These are phyloP conservation scores for Sphenopsis melanotis DNA, from an alignment of 2,797 vertebrate genomes.

Conservation along the genomic window DNA sequence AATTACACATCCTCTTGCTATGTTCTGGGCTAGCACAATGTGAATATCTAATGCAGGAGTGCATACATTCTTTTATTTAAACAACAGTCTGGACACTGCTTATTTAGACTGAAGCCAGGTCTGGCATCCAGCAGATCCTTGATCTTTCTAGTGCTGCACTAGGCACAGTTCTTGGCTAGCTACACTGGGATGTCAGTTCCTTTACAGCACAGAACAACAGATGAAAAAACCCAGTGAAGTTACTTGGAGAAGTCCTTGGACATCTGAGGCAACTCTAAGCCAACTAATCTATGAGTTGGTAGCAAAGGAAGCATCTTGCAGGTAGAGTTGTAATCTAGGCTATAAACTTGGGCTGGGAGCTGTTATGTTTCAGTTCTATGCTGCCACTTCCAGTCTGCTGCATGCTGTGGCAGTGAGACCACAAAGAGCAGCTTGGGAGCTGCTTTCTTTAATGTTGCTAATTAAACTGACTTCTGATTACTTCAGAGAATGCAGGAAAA, in stretches of 20 bases:
- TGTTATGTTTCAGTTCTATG: rapidly evolving
- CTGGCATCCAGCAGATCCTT: not conserved
- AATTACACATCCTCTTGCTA: constrained; percentile 40
- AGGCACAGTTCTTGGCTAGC: not conserved
- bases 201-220: not conserved
- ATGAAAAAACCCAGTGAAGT: rapidly evolving
- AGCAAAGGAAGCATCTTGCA: not conserved
- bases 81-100: not conserved
- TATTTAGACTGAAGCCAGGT: not conserved
- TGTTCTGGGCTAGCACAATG: constrained; percentile 1
- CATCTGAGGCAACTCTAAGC: not conserved
- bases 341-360: not conserved
- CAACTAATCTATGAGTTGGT: not conserved
- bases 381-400: not conserved
- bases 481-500: not conserved
- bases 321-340: not conserved
- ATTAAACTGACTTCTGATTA: not conserved
- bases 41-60: not conserved
- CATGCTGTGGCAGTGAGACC: not conserved
- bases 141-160: not conserved
- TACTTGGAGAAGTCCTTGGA: not conserved
- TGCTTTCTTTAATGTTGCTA: not conserved
- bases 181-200: not conserved
- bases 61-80: constrained; percentile 21
- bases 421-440: not conserved